Percentiles rank a stretch among this genome's conserved stretches.
Evolutionary conservation across 1,140 invertebrate species (phyloP).

Genomic region (Orchestia grillus): DNA sequence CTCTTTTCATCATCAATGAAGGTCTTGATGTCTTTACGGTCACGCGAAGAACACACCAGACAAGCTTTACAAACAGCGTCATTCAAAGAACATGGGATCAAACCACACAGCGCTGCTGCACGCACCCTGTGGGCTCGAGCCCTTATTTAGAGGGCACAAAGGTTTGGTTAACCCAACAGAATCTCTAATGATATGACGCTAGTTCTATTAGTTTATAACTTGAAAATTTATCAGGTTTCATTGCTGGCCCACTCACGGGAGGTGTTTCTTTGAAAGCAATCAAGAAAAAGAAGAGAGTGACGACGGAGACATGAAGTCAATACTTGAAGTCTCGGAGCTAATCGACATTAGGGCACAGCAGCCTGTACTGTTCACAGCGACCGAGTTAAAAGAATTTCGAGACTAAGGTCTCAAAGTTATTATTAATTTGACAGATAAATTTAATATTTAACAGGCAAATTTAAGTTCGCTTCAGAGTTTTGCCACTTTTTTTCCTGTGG

Average conservation of each 20-base stretch:
- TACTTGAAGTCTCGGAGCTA: too few relatives aligned
- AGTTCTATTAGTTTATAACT: background rate
- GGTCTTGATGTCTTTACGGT: background rate
- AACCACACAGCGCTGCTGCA: background rate
- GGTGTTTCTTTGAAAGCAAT: too few relatives aligned
- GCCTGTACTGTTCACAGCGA: too few relatives aligned
- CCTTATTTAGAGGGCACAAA: background rate
- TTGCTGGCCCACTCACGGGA: background rate
- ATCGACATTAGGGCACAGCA: too few relatives aligned
- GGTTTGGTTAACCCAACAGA: background rate
- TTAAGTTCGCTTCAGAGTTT: background rate
- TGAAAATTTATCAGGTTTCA: background rate
- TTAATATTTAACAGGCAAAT: background rate
- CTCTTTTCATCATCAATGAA: slow-evolving; percentile 9
- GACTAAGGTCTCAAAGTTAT: too few relatives aligned
- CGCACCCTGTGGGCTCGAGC: background rate
- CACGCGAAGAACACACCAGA: background rate
- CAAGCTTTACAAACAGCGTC: background rate
- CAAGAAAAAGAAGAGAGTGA: too few relatives aligned
- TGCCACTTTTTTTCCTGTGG: too few relatives aligned
- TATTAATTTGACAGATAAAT: too few relatives aligned
- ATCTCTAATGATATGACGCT: background rate
- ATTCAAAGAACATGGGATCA: background rate
- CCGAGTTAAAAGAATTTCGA: too few relatives aligned
- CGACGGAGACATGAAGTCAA: too few relatives aligned